phyloP scores from a whole-genome alignment of 2,888 invertebrate genomes.

The Pristionchus arcanus region DNA sequence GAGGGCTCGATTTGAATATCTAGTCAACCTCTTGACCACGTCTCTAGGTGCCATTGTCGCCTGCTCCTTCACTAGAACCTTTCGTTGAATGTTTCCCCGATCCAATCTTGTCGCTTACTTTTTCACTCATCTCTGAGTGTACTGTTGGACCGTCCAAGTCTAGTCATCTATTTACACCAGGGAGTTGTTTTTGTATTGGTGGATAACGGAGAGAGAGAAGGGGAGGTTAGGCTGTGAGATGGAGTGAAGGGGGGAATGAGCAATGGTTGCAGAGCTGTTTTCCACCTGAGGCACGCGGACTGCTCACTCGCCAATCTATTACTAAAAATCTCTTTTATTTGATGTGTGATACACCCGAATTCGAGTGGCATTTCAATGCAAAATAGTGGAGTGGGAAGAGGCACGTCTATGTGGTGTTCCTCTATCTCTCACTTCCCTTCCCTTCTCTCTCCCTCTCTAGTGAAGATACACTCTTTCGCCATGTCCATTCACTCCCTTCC shows the following conservation, averaged over 20 bases:
- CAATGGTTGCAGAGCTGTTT: background rate
- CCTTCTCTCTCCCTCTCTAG: background rate
- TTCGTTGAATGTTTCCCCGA: too few relatives aligned
- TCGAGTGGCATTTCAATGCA: background rate
- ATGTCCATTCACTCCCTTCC: background rate
- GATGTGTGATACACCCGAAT: background rate
- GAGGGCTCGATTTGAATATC: background rate
- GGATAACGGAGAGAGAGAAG: background rate
- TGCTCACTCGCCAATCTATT: background rate
- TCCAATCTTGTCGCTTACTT: background rate
- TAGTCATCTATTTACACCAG: slow-evolving; percentile 21
- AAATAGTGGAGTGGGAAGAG: background rate
- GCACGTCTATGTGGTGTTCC: background rate
- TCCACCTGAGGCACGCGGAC: background rate
- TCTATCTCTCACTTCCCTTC: background rate
- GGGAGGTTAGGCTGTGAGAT: background rate
- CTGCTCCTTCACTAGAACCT: too few relatives aligned
- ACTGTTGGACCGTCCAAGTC: background rate
- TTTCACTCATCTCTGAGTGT: background rate
- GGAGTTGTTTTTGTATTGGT: slow-evolving; percentile 40
- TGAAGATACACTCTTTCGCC: background rate
- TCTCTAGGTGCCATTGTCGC: background rate
- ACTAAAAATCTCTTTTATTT: background rate
- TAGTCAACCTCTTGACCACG: too few relatives aligned
- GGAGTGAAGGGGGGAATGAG: slow-evolving; percentile 14